phyloP scores from a whole-genome alignment of 2,113 vertebrate species.

The Picathartes gymnocephalus region DNA sequence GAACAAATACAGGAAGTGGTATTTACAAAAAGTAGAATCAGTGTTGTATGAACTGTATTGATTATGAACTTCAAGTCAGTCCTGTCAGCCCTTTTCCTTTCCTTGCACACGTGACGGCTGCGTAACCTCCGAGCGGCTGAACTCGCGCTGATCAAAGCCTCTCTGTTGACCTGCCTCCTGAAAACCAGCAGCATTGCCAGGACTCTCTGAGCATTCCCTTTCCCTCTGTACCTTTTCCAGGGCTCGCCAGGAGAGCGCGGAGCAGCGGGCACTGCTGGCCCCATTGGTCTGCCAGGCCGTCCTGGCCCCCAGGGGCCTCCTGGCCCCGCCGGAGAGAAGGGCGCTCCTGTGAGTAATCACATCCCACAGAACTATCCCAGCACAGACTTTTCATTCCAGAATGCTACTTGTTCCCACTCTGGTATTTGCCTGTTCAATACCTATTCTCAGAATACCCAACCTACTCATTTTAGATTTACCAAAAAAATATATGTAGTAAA shows the following conservation, averaged over 20 bases:
- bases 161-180: not conserved
- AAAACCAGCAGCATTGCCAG: not conserved
- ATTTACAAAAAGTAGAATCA: not conserved
- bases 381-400: not conserved
- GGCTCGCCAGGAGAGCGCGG: slow-evolving; percentile 95
- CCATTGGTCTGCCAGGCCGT: slow-evolving; percentile 90
- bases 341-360: slow-evolving; percentile 85
- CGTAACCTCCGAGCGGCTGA: not conserved
- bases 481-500: slow-evolving; percentile 16
- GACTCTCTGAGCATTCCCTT: not conserved
- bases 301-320: slow-evolving; percentile 93
- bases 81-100: not conserved
- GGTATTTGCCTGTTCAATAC: not conserved
- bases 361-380: not conserved
- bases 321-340: slow-evolving; percentile 94
- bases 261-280: slow-evolving; percentile 87
- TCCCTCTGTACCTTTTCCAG: slow-evolving; percentile 48
- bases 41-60: not conserved
- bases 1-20: not conserved
- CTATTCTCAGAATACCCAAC: not conserved
- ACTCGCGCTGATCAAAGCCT: not conserved
- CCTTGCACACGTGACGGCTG: not conserved
- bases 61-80: not conserved
- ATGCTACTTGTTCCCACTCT: not conserved
- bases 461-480: not conserved